Base-by-base conservation (phyloP, 2,888 invertebrate species). In the Boloria euphrosyne region DNA sequence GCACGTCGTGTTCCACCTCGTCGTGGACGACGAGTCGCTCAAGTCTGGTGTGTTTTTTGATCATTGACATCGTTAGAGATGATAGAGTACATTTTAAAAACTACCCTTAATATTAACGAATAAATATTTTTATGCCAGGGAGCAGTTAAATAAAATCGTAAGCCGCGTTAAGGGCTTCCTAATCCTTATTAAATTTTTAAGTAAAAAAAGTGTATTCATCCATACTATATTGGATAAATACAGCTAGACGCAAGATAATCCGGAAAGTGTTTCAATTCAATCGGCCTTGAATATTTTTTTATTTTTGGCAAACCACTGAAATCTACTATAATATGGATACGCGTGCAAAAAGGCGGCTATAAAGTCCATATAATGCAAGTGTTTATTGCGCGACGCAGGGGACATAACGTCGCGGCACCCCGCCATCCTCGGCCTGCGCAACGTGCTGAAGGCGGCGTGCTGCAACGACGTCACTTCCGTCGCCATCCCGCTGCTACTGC, bases 381-480 rank as follows among this genome's bases (percentile, higher is more conserved):
- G 13, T 17, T 16, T 6, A n/a, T 2, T 53, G 27, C 7, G 27
- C 18, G 0, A 61, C 16, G 2, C 77, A 93, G 95, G 95, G 66
- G 99, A 99, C 81, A 98, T 99, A 62, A 97, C 98, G 77, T 99
- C 98, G 0, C 95, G 99, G 3, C 99, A 99, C 93, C 97, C 98
- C 3, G 97, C 97, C 22, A 97, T 99, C 75, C 93, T 99, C 67
- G 99, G 99, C 0, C 93, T 99, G 68, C 94, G 99, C 69, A 99
- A 98, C 89, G 96, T 99, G 70, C 93, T 99, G 75, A 98, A 98
- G 92, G 96, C 97, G 61, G 98, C 98, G n/a, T 98, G 98, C 89
- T 95, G 96, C 63, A 96, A 98, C 86, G 99, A 99, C 91, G 95
- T 99, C 66, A 97, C 97, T 38, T 98, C 97, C 38, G 89, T 99